Evolutionary conservation across 53 echinoderm and acorn worm species (phyloP).

Genomic region (Crossaster papposus): DNA sequence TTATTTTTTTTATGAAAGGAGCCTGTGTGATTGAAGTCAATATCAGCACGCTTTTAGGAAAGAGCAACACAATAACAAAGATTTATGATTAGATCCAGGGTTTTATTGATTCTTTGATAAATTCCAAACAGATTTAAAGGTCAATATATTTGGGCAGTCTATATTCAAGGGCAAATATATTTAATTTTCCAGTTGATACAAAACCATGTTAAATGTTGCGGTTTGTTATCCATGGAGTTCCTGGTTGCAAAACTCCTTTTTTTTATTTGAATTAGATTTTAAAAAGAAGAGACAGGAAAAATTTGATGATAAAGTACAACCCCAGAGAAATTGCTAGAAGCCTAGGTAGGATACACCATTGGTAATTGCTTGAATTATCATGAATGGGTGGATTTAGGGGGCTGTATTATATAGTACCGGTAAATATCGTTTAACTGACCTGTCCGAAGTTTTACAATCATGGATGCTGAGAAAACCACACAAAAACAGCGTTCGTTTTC

Average conservation of each 20-base stretch:
- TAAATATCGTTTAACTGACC: no score
- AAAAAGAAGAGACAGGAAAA: not conserved
- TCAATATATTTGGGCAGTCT: conserved; percentile 24
- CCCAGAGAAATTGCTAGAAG: no score
- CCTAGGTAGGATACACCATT: no score
- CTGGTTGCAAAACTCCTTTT: not conserved
- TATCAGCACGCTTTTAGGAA: not conserved
- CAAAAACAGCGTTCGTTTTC: no score
- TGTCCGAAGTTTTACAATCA: no score
- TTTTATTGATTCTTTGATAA: conserved; percentile 36
- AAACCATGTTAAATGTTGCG: not conserved
- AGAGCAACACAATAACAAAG: conserved; percentile 32
- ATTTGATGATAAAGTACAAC: no score
- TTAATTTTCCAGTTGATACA: conserved; percentile 2
- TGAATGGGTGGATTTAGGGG: no score
- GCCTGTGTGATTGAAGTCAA: conserved; percentile 16
- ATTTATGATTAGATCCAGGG: not conserved
- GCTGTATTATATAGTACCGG: no score
- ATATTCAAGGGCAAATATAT: conserved; percentile 15
- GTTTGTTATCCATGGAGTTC: not conserved
- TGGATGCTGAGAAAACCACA: no score
- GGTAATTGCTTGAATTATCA: no score
- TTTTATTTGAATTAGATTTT: not conserved
- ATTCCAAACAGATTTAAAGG: conserved; percentile 27
- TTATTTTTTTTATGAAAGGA: conserved; percentile 52